These are phyloP conservation scores for Macropis europaea DNA, from an alignment of 2,888 invertebrate genomes.

Conservation along the genomic window DNA sequence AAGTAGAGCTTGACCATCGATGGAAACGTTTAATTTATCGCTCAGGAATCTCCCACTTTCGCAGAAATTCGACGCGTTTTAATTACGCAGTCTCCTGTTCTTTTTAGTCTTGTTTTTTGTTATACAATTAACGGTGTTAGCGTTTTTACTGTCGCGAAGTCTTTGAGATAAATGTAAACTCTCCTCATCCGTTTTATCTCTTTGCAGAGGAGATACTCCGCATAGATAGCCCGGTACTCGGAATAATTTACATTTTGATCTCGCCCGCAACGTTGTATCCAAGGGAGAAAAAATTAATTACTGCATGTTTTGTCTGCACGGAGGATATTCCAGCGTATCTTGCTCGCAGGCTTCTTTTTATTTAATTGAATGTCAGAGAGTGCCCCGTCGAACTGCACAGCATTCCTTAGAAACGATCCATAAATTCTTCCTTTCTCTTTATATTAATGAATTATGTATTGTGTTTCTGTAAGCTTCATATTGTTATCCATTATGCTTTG, in stretches of 20 bases:
- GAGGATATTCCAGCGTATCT: neutral
- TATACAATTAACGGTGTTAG: slow-evolving; percentile 30
- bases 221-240: neutral
- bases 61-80: slow-evolving; percentile 20
- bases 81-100: slow-evolving; percentile 10
- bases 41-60: neutral
- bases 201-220: slow-evolving; percentile 6
- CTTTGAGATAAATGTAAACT: slow-evolving; percentile 44
- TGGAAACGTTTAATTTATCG: slow-evolving; percentile 32
- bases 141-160: neutral
- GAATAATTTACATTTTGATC: slow-evolving; percentile 41
- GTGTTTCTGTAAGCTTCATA: no score
- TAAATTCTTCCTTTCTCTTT: neutral
- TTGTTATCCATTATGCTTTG: no score
- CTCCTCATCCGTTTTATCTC: slow-evolving; percentile 9
- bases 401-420: neutral
- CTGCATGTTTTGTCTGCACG: slow-evolving; percentile 5
- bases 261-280: slow-evolving; percentile 6
- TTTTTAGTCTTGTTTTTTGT: neutral
- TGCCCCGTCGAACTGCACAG: neutral
- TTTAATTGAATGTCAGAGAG: neutral
- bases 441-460: no score
- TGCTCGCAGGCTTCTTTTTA: neutral
- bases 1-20: slow-evolving; percentile 10
- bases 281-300: slow-evolving; percentile 36